Evolutionary conservation across 2,888 invertebrate genomes (phyloP), one percentile per base, ranked within the genome.

Genomic region (Trisateles emortualis): DNA sequence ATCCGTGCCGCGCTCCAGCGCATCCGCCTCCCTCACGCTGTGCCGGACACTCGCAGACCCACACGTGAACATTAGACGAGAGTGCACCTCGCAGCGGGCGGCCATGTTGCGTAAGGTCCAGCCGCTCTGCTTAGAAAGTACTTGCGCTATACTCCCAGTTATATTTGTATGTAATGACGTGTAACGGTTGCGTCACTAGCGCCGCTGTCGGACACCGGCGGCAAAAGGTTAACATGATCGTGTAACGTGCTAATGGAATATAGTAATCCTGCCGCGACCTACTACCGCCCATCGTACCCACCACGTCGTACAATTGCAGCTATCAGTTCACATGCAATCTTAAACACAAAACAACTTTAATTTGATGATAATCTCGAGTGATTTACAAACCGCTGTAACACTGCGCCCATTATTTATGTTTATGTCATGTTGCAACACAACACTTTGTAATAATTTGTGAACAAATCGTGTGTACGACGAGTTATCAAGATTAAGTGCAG

Each of bases 61-160:
- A n/a, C n/a, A n/a, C n/a, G n/a, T n/a, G n/a, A n/a, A n/a, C n/a
- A n/a, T n/a, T n/a, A n/a, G n/a, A n/a, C n/a, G n/a, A n/a, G 1
- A 13, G 50, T 11, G 38, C 10, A 8, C 11, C 10, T 3, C 33
- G 35, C 24, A n/a, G 24, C 8, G 36, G n/a, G 14, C 17, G 9
- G 11, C 30, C 13, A 3, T 13, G 29, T 60, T 58, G 52, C 51
- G 19, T 40, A 49, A 61, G 48, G 42, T 49, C 9, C 35, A 22
- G 35, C 24, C 51, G 51, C 51, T 56, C 53, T 32, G 44, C 51
- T 69, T 71, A 71, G 68, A 69, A 69, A 69, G 68, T 71, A 42
- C 64, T 60, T 40, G 52, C 54, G 49, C 52, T 49, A 36, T 44
- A 38, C 52, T 26, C 14, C 22, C 50, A 55, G 33, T 52, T 54